phyloP scores from a whole-genome alignment of 2,888 invertebrate genomes.

The Myopa tessellatipennis region DNA sequence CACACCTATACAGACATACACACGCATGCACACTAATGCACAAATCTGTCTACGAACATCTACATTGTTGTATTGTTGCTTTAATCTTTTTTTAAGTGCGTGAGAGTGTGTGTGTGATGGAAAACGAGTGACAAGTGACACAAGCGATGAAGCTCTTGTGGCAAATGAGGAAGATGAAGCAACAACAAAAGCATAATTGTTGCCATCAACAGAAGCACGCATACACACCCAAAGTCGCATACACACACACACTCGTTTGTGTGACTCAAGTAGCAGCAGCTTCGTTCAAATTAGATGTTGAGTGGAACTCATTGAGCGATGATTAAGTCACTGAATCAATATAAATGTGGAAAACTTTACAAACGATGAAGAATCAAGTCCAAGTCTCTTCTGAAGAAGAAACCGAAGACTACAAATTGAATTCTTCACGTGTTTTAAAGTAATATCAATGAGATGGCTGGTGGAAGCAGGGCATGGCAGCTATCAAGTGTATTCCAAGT shows the following conservation, averaged over 20 bases:
- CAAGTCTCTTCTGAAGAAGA: too few species aligned
- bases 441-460: too few species aligned
- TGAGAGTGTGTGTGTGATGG: neutral
- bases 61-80: too few species aligned
- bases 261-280: neutral
- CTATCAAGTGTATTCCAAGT: too few species aligned
- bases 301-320: too few species aligned
- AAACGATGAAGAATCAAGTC: too few species aligned
- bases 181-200: neutral
- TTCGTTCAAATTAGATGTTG: too few species aligned
- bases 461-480: too few species aligned
- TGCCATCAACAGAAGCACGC: neutral
- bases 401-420: too few species aligned
- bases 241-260: conserved; percentile 6
- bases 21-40: neutral
- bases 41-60: neutral
- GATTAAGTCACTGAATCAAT: too few species aligned
- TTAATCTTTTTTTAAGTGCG: neutral
- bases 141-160: neutral
- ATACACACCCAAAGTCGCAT: neutral
- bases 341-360: too few species aligned
- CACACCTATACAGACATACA: neutral
- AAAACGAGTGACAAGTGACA: neutral
- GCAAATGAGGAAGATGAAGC: neutral
- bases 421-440: too few species aligned